phyloP scores from a whole-genome alignment of 2,113 vertebrate species.

The Aegithalos caudatus region DNA sequence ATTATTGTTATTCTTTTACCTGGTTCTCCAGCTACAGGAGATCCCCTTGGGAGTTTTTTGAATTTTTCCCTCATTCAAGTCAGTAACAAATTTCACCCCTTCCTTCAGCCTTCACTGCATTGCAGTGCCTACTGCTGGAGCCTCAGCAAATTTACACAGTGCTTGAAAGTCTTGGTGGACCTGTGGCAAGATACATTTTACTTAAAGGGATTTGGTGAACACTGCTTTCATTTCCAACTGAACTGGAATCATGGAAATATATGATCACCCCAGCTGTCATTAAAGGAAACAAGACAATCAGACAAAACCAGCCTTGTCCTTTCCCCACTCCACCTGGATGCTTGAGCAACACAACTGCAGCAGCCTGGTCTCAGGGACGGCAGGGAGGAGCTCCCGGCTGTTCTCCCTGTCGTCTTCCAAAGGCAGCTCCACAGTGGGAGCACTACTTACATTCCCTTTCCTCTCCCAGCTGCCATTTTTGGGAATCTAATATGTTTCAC shows the following conservation, averaged over 20 bases:
- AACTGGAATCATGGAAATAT: background rate
- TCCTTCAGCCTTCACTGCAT: background rate
- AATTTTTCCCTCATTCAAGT: background rate
- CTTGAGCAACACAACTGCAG: background rate
- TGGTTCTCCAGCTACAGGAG: background rate
- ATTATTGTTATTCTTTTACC: background rate
- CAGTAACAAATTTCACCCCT: background rate
- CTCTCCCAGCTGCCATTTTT: background rate
- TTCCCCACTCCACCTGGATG: accelerated
- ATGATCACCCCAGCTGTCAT: background rate
- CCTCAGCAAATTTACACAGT: background rate
- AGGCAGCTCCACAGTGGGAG: background rate
- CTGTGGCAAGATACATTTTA: background rate
- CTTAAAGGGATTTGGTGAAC: background rate
- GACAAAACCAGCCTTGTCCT: background rate
- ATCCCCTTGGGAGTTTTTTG: background rate
- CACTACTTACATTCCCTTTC: background rate
- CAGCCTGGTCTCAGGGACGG: background rate
- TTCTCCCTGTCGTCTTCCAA: background rate
- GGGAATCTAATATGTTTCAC: background rate
- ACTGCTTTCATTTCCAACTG: background rate
- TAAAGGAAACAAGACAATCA: background rate
- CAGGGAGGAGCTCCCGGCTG: accelerated
- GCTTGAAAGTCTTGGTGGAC: background rate
- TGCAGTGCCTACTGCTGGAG: background rate